Evolutionary conservation across 2,888 invertebrate genomes (phyloP).

Genomic region (Drosophila limbata): DNA sequence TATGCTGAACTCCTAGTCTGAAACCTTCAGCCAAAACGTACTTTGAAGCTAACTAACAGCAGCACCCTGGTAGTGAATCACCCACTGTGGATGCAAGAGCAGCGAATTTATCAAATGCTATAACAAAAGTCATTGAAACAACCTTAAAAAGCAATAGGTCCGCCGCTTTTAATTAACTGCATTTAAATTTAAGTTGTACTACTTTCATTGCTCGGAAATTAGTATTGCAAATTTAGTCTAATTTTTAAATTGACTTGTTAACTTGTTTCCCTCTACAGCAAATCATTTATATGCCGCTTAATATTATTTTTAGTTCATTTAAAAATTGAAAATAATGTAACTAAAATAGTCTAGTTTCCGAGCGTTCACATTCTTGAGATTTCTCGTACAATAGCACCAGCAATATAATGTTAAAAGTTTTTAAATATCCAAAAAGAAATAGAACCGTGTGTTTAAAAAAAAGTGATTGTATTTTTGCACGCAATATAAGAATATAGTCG

Average conservation of each 20-base stretch:
- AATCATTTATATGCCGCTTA: not conserved
- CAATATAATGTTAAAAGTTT: not conserved
- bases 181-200: constrained; percentile 6
- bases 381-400: constrained; percentile 3
- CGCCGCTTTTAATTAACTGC: constrained; percentile 17
- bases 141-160: constrained; percentile 16
- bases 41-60: constrained; percentile 15
- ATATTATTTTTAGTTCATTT: not conserved
- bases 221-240: not conserved
- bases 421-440: not conserved
- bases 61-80: constrained; percentile 7
- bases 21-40: constrained; percentile 35
- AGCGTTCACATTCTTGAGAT: constrained; percentile 7
- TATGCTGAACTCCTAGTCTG: constrained; percentile 70
- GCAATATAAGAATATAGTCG: not conserved
- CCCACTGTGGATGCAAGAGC: constrained; percentile 21
- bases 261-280: not conserved
- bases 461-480: not conserved
- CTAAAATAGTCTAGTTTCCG: constrained; percentile 4
- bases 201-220: not conserved
- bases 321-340: constrained; percentile 1
- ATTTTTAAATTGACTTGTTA: too few species aligned
- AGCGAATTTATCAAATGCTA: constrained; percentile 58
- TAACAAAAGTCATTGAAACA: constrained; percentile 14
- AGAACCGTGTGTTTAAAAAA: not conserved